Base-by-base conservation (phyloP, 2,888 invertebrate genomes). In the Plemyria rubiginata region DNA sequence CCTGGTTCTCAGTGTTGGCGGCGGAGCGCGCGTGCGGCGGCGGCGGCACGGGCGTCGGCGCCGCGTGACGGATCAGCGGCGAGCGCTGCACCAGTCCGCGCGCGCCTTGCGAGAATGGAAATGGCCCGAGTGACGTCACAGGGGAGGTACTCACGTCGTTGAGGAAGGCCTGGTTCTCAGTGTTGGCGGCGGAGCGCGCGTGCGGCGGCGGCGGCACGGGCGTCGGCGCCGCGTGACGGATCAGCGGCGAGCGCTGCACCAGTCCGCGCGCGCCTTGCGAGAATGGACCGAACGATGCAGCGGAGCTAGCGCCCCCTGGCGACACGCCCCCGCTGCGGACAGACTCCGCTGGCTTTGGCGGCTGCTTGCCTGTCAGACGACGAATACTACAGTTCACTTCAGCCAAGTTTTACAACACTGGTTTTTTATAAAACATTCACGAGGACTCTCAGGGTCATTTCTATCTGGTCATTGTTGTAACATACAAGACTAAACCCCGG, bases 91-190 rank as follows among this genome's bases (percentile, higher is more conserved):
- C 98, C 50, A 98, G 91, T 4, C 97, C 98, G 77, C 96, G 96
- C 57, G 95, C 94, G 76, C 97, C 96, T 86, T 95, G 87, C 75
- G 94, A 88, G 89, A 90, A 87, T 46, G 91, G 90, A 0, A n/a
- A n/a, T n/a, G n/a, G n/a, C n/a, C 91, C 90, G 79, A 91, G 22
- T 22, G 22, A 22, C 22, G 22, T 22, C 22, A 22, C 22, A 2
- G 3, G 48, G 54, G 53, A 48, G 9, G 98, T 98, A 45, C 94
- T 92, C 71, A 97, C 97, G 80, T 99, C 99, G 80, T 98, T 98
- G 50, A 99, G 93, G 84, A 99, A 99, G 53, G 96, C 95, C 89
- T 99, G 98, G 93, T 99, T 99, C 87, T 99, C 99, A 0, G 95
- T 94, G 83, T 97, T 97, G 65, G 96, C 96, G 54, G 96, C 95